phyloP scores from a whole-genome alignment of 2,113 vertebrate species.

The Burhinus oedicnemus region DNA sequence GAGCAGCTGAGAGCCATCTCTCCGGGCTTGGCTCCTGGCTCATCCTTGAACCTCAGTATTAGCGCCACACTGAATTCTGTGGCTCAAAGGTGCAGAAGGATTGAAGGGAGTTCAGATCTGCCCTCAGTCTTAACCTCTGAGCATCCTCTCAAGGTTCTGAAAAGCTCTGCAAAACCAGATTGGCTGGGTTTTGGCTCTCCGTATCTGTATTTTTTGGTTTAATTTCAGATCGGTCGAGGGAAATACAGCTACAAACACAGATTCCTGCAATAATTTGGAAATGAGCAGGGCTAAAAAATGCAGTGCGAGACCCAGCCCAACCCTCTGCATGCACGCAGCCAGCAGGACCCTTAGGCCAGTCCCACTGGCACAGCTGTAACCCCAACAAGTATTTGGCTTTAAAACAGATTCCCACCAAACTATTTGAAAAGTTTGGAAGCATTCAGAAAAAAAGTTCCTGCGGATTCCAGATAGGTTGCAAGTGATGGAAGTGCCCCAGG shows the following conservation, averaged over 20 bases:
- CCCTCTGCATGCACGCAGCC: background rate
- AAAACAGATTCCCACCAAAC: background rate
- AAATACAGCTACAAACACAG: background rate
- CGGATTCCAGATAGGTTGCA: background rate
- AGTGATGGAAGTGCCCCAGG: background rate
- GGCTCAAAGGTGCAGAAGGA: background rate
- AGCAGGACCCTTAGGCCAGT: background rate
- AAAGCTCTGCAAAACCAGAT: background rate
- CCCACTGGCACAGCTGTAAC: background rate
- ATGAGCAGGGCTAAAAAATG: background rate
- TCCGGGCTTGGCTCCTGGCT: background rate
- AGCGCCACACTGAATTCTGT: background rate
- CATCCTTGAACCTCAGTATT: background rate
- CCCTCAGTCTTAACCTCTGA: background rate
- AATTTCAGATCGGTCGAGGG: background rate
- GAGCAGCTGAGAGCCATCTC: background rate
- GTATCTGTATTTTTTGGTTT: background rate
- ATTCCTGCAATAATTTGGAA: background rate
- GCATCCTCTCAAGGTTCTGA: background rate
- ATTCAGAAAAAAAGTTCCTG: background rate
- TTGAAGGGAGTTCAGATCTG: background rate
- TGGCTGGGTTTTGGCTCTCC: background rate
- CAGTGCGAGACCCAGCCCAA: background rate
- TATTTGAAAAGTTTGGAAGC: background rate
- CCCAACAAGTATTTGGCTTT: background rate